Evolutionary conservation across 2,113 vertebrate species (phyloP).

Genomic region (Elanus axillaris): DNA sequence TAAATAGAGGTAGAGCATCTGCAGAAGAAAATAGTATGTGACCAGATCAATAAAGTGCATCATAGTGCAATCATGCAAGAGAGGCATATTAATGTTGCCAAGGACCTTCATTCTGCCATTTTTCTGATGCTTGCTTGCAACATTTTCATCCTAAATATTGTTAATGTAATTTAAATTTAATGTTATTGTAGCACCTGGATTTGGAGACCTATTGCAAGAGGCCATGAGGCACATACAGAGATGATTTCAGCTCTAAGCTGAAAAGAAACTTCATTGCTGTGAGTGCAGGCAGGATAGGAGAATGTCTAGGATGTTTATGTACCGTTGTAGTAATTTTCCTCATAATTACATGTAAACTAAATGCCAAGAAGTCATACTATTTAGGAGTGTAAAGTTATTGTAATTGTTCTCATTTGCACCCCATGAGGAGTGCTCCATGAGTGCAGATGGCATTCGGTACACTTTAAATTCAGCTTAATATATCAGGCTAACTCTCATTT

Average conservation of each 20-base stretch:
- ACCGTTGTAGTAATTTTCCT: background rate
- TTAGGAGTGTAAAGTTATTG: background rate
- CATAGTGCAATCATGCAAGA: background rate
- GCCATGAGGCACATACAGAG: background rate
- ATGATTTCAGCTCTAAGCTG: background rate
- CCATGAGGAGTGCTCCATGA: accelerated
- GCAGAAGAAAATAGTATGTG: background rate
- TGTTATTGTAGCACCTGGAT: background rate
- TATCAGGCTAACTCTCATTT: background rate
- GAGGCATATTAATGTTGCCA: background rate
- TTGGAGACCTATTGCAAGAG: background rate
- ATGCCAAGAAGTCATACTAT: background rate
- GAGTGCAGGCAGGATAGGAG: background rate
- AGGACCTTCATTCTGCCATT: background rate
- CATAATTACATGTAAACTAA: background rate
- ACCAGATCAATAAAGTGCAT: background rate
- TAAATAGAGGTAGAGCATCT: background rate
- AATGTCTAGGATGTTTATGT: background rate
- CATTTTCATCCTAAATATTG: background rate
- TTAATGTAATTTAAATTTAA: background rate
- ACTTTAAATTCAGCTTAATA: background rate
- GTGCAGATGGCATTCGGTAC: background rate
- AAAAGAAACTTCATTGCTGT: background rate
- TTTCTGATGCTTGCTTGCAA: background rate
- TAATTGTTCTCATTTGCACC: background rate